These are phyloP conservation scores for Endotricha flammealis DNA, from an alignment of 2,888 invertebrate genomes.

Conservation along the genomic window DNA sequence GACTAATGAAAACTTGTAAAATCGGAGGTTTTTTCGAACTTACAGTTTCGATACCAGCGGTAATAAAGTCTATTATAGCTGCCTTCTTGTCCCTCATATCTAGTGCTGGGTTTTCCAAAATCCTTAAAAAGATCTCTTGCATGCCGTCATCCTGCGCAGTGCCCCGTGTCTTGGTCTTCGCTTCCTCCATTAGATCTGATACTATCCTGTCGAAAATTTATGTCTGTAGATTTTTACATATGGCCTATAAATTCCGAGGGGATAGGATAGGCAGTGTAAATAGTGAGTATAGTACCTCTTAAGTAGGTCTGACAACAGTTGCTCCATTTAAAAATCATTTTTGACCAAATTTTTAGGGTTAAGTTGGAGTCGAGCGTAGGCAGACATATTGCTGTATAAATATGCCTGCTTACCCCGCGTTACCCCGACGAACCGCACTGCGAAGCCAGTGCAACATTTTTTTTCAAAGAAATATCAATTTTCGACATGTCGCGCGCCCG, in stretches of 20 bases:
- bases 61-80: slow-evolving; percentile 90
- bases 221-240: slow-evolving; percentile 4
- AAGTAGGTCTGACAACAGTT: too few species aligned
- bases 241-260: not conserved
- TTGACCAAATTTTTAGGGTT: too few species aligned
- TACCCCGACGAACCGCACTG: too few species aligned
- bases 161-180: slow-evolving; percentile 77
- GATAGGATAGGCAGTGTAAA: not conserved
- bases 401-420: too few species aligned
- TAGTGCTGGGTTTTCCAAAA: slow-evolving; percentile 83
- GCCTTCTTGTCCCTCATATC: slow-evolving; percentile 90
- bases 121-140: slow-evolving; percentile 85
- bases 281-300: too few species aligned
- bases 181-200: slow-evolving; percentile 86
- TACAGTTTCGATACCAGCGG: slow-evolving; percentile 92
- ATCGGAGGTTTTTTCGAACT: slow-evolving; percentile 29
- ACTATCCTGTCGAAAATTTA: slow-evolving; percentile 79
- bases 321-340: not conserved
- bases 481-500: too few species aligned
- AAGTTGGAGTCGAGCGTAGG: too few species aligned
- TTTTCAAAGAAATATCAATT: too few species aligned
- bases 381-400: too few species aligned
- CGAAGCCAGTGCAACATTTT: too few species aligned
- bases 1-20: too few species aligned
- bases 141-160: slow-evolving; percentile 78